phyloP scores from a whole-genome alignment of 35 echinoderm and acorn worm genomes.

The Acanthaster planci region DNA sequence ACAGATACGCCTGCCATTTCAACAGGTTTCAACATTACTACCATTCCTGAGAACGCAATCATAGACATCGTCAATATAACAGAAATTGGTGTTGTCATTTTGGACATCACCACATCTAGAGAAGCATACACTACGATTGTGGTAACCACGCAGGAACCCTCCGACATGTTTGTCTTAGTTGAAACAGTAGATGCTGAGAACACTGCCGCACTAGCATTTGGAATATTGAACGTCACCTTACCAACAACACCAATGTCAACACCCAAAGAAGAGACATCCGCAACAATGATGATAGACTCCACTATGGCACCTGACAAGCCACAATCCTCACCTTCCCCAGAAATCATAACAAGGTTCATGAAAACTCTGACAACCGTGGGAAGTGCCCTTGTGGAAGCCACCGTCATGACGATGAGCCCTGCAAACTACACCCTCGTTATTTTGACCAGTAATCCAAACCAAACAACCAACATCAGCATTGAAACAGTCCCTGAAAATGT shows the following conservation, averaged over 20 bases:
- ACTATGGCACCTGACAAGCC: too few relatives aligned
- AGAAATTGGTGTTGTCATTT: neutral
- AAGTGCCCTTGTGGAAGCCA: neutral
- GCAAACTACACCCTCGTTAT: neutral
- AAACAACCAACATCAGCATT: neutral
- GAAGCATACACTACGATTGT: neutral
- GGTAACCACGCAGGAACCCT: neutral
- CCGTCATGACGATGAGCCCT: neutral
- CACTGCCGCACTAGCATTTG: neutral
- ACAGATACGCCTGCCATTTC: neutral
- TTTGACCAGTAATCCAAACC: neutral
- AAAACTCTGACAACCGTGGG: neutral
- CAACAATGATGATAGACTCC: too few relatives aligned
- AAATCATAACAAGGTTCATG: neutral
- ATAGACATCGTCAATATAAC: neutral
- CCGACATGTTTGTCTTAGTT: neutral
- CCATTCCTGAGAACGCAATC: slow-evolving; percentile 4
- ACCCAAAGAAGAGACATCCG: neutral
- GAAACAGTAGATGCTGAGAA: slow-evolving; percentile 7
- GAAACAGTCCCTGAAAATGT: neutral
- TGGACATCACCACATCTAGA: neutral
- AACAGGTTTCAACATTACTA: neutral
- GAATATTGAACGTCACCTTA: slow-evolving; percentile 4
- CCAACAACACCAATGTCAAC: neutral
- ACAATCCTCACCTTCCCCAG: too few relatives aligned